Percentiles rank a stretch among this genome's conserved stretches.
These are phyloP conservation scores for Drosophila pachea DNA, from an alignment of 1,140 invertebrate genomes.

Conservation along the genomic window DNA sequence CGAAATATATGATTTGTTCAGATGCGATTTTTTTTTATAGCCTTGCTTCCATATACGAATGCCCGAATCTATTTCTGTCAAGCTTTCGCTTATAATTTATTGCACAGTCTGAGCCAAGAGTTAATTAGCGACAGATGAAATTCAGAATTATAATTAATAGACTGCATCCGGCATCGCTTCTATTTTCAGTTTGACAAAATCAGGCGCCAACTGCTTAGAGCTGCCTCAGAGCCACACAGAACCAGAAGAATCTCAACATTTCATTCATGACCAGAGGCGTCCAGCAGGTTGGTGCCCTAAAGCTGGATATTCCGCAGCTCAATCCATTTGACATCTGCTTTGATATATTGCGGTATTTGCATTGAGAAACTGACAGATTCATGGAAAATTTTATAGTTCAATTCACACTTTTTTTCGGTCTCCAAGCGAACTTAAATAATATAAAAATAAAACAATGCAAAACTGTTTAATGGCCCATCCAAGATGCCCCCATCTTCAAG, in stretches of 20 bases:
- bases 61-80: not conserved
- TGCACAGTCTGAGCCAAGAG: not conserved
- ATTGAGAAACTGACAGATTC: slow-evolving; percentile 7
- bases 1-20: too few species aligned
- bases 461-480: too few species aligned
- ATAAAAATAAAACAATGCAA: not conserved
- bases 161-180: slow-evolving; percentile 23
- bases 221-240: slow-evolving; percentile 46
- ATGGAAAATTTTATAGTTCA: slow-evolving; percentile 59
- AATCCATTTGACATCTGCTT: not conserved
- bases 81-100: not conserved
- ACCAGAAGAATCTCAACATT: slow-evolving; percentile 59
- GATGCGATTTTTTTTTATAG: not conserved
- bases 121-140: too few species aligned
- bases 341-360: not conserved
- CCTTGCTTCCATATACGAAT: not conserved
- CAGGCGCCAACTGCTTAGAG: slow-evolving; percentile 55
- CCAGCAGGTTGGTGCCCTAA: too few species aligned
- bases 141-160: too few species aligned
- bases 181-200: slow-evolving; percentile 15
- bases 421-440: slow-evolving; percentile 10
- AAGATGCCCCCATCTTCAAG: too few species aligned
- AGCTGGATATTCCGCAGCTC: not conserved
- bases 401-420: slow-evolving; percentile 43
- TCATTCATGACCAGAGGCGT: slow-evolving; percentile 41